Conservation (phyloP, 2,113 vertebrate species). For the Oreotragus oreotragus region DNA sequence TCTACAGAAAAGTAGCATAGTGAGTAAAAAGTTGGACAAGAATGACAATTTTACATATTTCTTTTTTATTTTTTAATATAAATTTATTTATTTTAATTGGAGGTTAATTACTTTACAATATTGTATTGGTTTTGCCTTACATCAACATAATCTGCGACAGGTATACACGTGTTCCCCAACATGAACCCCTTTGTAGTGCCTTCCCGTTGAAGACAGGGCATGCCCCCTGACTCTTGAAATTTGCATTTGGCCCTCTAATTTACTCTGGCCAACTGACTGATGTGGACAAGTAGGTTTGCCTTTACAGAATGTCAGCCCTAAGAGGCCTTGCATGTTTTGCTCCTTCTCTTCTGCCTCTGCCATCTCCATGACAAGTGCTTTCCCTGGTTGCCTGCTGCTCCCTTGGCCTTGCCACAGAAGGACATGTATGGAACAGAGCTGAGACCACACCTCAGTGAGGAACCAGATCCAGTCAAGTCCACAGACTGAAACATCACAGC, state of each 20-base stretch:
- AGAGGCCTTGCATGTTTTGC: not conserved
- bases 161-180: no score
- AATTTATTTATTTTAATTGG: no score
- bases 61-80: no score
- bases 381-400: not conserved
- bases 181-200: no score
- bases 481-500: not conserved
- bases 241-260: not conserved
- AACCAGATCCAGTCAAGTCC: not conserved
- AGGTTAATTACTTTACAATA: no score
- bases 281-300: fast-evolving
- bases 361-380: not conserved
- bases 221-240: no score
- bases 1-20: not conserved
- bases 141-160: no score
- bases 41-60: fast-evolving
- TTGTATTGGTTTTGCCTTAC: no score
- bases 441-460: not conserved
- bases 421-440: not conserved
- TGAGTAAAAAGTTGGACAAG: not conserved
- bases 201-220: no score
- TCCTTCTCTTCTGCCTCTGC: not conserved
- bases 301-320: not conserved
- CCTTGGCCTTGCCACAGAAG: not conserved
- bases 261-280: not conserved